A percentile compares a stretch with the other conserved stretches of the same genome.
These are phyloP conservation scores for Aphis gossypii DNA, from an alignment of 1,140 invertebrate species.

Conservation along the genomic window DNA sequence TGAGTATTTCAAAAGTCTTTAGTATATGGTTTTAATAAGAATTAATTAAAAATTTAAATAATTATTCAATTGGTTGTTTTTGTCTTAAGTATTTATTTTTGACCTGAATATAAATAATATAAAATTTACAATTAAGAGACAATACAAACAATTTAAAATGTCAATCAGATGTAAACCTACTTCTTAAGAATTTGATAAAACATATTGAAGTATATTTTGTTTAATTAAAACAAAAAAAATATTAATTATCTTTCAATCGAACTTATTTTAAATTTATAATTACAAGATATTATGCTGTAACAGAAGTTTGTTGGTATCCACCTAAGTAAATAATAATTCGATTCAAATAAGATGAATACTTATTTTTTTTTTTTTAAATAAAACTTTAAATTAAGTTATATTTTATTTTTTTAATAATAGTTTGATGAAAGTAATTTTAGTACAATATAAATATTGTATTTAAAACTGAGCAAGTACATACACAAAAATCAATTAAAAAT, in stretches of 20 bases:
- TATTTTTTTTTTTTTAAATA: not conserved
- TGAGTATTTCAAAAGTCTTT: not conserved
- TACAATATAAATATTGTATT: not conserved
- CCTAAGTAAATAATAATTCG: not conserved
- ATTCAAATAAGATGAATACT: not conserved
- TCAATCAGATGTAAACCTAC: not conserved
- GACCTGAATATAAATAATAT: not conserved
- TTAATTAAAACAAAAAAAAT: not conserved
- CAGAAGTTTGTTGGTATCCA: not conserved
- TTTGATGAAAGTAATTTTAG: not conserved
- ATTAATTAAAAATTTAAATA: conserved; percentile 15
- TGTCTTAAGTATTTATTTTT: not conserved
- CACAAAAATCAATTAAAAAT: not conserved
- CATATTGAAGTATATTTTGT: not conserved
- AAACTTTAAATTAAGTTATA: conserved; percentile 5
- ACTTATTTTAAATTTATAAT: conserved; percentile 7
- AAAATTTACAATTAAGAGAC: not conserved
- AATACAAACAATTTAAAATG: not conserved
- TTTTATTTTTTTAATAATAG: not conserved
- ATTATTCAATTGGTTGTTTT: not conserved
- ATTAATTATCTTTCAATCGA: not conserved
- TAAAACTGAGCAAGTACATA: not conserved
- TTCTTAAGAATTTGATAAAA: not conserved
- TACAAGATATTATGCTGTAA: not conserved
- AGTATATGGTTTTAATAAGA: not conserved